Evolutionary conservation across 2,797 vertebrate species (phyloP), one percentile per base, ranked within the genome.

Genomic region (Nothura maculosa): DNA sequence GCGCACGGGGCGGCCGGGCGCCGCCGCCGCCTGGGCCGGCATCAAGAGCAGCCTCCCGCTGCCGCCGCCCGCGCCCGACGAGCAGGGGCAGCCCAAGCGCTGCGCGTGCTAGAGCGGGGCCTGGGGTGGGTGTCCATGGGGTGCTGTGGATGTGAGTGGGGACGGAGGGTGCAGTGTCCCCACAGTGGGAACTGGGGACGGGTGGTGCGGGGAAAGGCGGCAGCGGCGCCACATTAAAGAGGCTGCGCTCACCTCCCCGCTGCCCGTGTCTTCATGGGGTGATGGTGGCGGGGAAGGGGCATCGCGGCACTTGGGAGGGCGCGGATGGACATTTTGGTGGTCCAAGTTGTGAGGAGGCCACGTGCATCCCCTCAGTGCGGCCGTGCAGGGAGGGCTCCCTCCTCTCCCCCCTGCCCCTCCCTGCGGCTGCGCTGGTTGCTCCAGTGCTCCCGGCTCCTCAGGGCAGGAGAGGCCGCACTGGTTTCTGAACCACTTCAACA

Each of bases 1-100:
- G 93, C 92, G 97, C 89, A 97, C 91, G 0, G 98, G 98, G 17
- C 92, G 97, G 69, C 91, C 98, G 67, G 93, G 96, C 57, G 85
- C 98, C 74, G 97, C 94, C 3, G 97, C 97, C 0, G 98, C 98
- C 98, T 0, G 98, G 98, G 21, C 96, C 98, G 66, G 99, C 98
- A 96, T 47, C 45, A 47, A 22, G 45, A 98, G 98, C 54, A 90
- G 81, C 4, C 1, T 90, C 40, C 94, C 89, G 0, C 73, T 68
- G 28, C 67, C 78, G 0, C 36, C 10, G 1, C 50, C 45, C 57
- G 36, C 1, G 7, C 25, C 14, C 3, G 72, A 28, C 36, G 67
- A 89, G 50, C 84, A 69, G 15, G 86, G 91, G 85, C 85, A 85
- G 81, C 2, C 1, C 55, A 88, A 88, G 62, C 89, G 42, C 42